Conservation (phyloP, 92 coral and sea anemone genomes). For the Umimayanthus chanpuru region DNA sequence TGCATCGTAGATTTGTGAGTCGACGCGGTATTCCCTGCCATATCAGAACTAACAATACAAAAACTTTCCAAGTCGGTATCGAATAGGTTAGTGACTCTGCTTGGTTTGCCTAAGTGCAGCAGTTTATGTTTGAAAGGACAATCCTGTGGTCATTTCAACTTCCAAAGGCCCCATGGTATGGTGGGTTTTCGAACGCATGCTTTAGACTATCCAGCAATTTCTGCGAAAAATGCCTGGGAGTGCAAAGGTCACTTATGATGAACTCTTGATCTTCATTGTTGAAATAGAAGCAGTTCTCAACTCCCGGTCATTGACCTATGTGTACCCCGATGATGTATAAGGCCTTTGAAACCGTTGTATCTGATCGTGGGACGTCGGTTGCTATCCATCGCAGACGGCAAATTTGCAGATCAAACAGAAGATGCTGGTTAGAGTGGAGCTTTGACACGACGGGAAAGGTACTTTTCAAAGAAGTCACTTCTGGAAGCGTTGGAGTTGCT, state of each 20-base stretch:
- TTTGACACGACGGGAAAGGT: neutral
- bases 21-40: constrained; percentile 35
- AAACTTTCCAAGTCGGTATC: constrained; percentile 21
- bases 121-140: constrained; percentile 2
- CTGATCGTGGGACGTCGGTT: neutral
- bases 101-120: neutral
- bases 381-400: neutral
- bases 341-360: neutral
- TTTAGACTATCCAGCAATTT: constrained; percentile 5
- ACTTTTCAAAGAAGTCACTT: neutral
- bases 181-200: constrained; percentile 34
- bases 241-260: no score
- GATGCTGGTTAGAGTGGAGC: neutral
- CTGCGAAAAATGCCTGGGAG: neutral
- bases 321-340: constrained; percentile 19
- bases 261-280: neutral
- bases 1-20: constrained; percentile 27
- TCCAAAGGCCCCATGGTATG: constrained; percentile 1
- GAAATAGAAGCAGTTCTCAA: constrained; percentile 37
- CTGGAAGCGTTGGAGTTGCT: constrained; percentile 6
- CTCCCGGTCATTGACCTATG: constrained; percentile 40
- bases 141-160: constrained; percentile 19
- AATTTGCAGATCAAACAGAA: neutral
- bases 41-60: constrained; percentile 1
- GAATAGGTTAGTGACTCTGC: neutral